A percentile compares a stretch with the other conserved stretches of the same genome.
Evolutionary conservation across 2,888 invertebrate species (phyloP).

Genomic region (Anthrax anthrax): DNA sequence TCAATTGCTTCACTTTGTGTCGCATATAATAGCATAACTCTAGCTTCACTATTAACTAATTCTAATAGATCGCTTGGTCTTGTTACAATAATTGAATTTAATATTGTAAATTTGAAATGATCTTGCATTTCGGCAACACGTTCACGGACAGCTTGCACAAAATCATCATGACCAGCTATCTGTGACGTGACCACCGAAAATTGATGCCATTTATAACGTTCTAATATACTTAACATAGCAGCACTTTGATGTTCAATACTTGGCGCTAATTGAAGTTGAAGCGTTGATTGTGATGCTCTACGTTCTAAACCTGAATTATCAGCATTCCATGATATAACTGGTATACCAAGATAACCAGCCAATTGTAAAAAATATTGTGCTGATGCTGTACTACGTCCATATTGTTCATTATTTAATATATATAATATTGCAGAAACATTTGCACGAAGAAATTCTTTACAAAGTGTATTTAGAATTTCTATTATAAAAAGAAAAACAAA

Average conservation of each 20-base stretch:
- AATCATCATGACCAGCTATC: slow-evolving; percentile 89
- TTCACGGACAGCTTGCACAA: slow-evolving; percentile 85
- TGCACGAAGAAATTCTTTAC: slow-evolving; percentile 74
- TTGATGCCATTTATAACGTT: slow-evolving; percentile 92
- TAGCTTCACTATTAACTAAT: slow-evolving; percentile 75
- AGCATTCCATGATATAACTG: slow-evolving; percentile 95
- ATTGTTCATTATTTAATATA: slow-evolving; percentile 90
- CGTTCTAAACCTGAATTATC: slow-evolving; percentile 82
- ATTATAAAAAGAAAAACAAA: slow-evolving; percentile 26
- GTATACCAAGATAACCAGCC: slow-evolving; percentile 87
- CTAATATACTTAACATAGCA: slow-evolving; percentile 88
- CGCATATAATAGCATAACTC: slow-evolving; percentile 85
- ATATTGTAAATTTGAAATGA: slow-evolving; percentile 64
- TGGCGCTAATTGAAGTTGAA: slow-evolving; percentile 88
- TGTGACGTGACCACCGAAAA: slow-evolving; percentile 88
- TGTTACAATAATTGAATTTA: slow-evolving; percentile 74
- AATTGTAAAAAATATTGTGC: slow-evolving; percentile 88
- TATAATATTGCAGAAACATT: slow-evolving; percentile 88
- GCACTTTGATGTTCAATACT: slow-evolving; percentile 89
- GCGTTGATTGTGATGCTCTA: slow-evolving; percentile 70
- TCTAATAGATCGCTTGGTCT: slow-evolving; percentile 62
- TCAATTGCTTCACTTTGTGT: slow-evolving; percentile 75
- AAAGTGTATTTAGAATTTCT: slow-evolving; percentile 78
- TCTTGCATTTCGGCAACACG: slow-evolving; percentile 71
- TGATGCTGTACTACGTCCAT: slow-evolving; percentile 83